These are phyloP conservation scores for Cephus spinipes DNA, from an alignment of 2,888 invertebrate species.

Conservation along the genomic window DNA sequence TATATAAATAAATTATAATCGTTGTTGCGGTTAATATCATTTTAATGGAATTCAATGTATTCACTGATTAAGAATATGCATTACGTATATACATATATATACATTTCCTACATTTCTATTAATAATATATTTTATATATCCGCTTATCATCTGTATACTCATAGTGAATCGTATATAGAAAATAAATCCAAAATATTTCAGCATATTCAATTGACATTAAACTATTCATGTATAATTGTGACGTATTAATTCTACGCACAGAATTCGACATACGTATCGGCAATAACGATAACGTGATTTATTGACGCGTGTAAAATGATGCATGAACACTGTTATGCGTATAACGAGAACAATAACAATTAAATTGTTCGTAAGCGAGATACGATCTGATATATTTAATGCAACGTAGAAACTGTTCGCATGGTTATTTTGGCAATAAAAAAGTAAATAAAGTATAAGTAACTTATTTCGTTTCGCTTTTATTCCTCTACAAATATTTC, in stretches of 20 bases:
- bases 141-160: background rate
- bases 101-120: no score
- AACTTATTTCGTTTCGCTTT: background rate
- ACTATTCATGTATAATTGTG: background rate
- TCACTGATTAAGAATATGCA: background rate
- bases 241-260: background rate
- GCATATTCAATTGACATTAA: background rate
- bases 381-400: background rate
- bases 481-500: background rate
- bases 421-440: background rate
- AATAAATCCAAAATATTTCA: background rate
- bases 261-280: background rate
- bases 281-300: background rate
- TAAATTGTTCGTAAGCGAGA: background rate
- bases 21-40: background rate
- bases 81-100: no score
- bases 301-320: background rate
- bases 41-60: background rate
- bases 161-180: background rate
- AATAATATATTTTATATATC: background rate
- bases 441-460: background rate
- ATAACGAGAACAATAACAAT: background rate
- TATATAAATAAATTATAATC: background rate
- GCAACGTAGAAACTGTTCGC: background rate
- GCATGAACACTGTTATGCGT: background rate